Evolutionary conservation across 2,797 vertebrate genomes (phyloP).

Genomic region (Pseudochirops corinnae): DNA sequence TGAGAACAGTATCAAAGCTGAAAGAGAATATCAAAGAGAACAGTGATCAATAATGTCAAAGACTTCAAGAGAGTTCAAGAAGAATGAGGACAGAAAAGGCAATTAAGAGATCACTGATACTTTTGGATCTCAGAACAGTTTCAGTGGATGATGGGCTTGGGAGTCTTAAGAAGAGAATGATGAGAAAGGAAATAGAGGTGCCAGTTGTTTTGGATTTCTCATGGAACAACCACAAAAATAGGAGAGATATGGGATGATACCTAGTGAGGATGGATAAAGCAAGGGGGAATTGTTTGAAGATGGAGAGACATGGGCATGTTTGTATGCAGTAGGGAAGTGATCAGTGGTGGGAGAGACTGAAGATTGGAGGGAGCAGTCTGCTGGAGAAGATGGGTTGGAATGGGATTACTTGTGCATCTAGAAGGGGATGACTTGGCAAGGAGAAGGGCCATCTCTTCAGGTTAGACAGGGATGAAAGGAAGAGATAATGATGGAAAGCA

Average conservation of each 20-base stretch:
- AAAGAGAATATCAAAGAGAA: not conserved
- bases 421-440: no score
- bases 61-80: not conserved
- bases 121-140: not conserved
- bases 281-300: not conserved
- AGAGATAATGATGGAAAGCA: not conserved
- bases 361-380: not conserved
- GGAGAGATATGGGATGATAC: not conserved
- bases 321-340: not conserved
- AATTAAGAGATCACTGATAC: not conserved
- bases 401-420: not conserved
- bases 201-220: not conserved
- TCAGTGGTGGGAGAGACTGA: not conserved
- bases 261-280: not conserved
- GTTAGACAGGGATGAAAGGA: not conserved
- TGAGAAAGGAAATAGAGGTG: not conserved
- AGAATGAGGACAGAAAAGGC: not conserved
- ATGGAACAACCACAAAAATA: not conserved
- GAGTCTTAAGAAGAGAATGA: not conserved
- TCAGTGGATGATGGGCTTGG: not conserved
- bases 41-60: not conserved
- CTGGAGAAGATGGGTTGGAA: not conserved
- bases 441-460: not conserved
- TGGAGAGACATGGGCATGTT: not conserved
- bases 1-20: not conserved